Evolutionary conservation across 2,888 invertebrate species (phyloP), one percentile per base, ranked within the genome.

Genomic region (Acheta domesticus): DNA sequence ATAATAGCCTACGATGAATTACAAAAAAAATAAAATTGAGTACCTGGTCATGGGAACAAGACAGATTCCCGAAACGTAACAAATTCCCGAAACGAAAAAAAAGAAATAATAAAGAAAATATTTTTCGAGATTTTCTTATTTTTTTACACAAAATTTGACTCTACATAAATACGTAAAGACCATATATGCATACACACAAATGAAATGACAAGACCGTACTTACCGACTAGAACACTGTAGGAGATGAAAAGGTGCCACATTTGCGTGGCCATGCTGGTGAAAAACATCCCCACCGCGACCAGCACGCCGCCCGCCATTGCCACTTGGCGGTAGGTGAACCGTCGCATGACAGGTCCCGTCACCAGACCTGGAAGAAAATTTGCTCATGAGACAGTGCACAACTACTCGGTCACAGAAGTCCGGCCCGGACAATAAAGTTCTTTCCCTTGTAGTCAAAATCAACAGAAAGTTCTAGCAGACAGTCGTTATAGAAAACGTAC

Each of bases 341-440:
- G 87, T 83, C 90, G 91, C 77, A 93, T 89, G 76, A 93, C 86
- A 0, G 92, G 92, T 0, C 93, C 93, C 19, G 92, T 92, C 81
- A 93, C 88, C 0, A 94, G 89, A 8, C 94, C 93, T 83, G 86
- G 84, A 83, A 87, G 85, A 80, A 85, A 11, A 86, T 81, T 62
- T 74, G 79, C 62, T n/a, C 16, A 8, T 62, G 62, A 36, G 36
- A 8, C 36, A 36, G 36, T 36, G 36, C 36, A 36, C 36, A 36
- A 36, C 36, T 8, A 36, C 36, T 5, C 8, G 36, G 8, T 8
- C 78, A 19, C 1, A 75, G 12, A 23, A 21, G 19, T 48, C 3
- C 5, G 48, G 16, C 21, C 48, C 16, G 11, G 12, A 48, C 0
- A 11, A 36, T 76, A 2, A 74, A 2, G 5, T 74, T 4, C 1